Evolutionary conservation across 1,140 invertebrate species (phyloP), one percentile per base, ranked within the genome.

Genomic region (Lutraria rhynchaena): DNA sequence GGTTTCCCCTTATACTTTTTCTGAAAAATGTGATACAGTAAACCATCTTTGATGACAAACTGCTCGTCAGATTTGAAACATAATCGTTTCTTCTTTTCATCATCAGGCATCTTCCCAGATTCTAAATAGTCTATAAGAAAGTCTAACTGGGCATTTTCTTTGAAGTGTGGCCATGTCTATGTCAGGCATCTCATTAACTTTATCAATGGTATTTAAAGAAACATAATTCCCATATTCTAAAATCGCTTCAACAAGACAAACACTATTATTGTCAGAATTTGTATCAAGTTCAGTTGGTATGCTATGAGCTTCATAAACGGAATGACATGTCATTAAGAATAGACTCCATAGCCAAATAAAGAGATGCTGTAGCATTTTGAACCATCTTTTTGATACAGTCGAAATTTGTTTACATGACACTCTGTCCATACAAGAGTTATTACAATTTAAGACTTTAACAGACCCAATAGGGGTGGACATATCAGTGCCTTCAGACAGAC

Each of bases 1-100:
- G 57, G 13, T 46, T 46, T 44, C 3, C 9, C 33, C n/a, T 5
- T 67, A 5, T 33, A 7, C 63, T 44, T 9, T 24, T 19, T 17
- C 33, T 46, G 63, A 46, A 15, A 37, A 3, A 67, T 15, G 13
- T 44, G 63, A 41, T 67, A 67, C 41, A 67, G 37, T 4, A 41
- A 3, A 19, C 63, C 63, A 67, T 67, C 33, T 9, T 41, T 41
- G 4, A 67, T 46, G 13, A 67, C 63, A 67, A 41, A 67, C 44
- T 67, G 33, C 11, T 67, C 33, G 7, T 5, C n/a, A 13, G 63
- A 4, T 22, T 22, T 27, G 5, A 71, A 4, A 31, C 44, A 71
- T 19, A 71, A 46, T 3, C 29, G 29, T 29, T 11, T n/a, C 27
- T 51, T 17, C 22, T 71, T 51, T 71, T 71, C 27, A 51, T 71